Evolutionary conservation across 1,140 invertebrate species (phyloP).

Genomic region (Drosophila mayri): DNA sequence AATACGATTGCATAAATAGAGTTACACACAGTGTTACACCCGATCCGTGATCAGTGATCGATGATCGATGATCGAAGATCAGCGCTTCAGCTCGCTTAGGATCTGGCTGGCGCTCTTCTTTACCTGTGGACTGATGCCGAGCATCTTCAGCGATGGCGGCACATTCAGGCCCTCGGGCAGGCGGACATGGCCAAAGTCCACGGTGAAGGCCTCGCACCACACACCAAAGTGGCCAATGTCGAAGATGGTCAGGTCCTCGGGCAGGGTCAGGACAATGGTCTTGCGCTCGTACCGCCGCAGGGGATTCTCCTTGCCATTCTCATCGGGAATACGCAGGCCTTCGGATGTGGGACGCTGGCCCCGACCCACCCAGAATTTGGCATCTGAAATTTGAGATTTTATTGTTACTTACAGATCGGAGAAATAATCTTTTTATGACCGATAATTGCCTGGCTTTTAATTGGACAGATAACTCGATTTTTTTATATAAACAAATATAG

Average conservation of each 20-base stretch:
- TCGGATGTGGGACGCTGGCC: constrained; percentile 91
- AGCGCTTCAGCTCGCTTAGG: constrained; percentile 75
- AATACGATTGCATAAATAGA: constrained; percentile 59
- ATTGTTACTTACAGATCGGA: neutral
- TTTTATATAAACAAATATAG: neutral
- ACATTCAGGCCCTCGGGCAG: constrained; percentile 92
- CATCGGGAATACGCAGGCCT: constrained; percentile 93
- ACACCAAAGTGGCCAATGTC: constrained; percentile 94
- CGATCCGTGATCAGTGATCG: constrained; percentile 24
- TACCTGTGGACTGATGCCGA: constrained; percentile 96
- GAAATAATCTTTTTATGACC: neutral
- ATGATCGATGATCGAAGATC: constrained; percentile 43
- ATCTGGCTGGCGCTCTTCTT: constrained; percentile 83
- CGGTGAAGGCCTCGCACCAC: constrained; percentile 95
- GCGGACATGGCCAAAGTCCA: constrained; percentile 94
- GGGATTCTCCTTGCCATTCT: constrained; percentile 94
- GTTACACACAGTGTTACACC: constrained; percentile 34
- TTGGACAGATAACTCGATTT: neutral
- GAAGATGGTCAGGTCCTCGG: constrained; percentile 91
- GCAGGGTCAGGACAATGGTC: constrained; percentile 94
- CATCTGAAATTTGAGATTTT: constrained; percentile 87
- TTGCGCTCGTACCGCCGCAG: constrained; percentile 92
- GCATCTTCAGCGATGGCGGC: constrained; percentile 96
- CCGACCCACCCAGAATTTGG: constrained; percentile 95
- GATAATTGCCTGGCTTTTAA: neutral